Conservation (phyloP, 2,888 invertebrate species). For the Glaucopsyche alexis region DNA sequence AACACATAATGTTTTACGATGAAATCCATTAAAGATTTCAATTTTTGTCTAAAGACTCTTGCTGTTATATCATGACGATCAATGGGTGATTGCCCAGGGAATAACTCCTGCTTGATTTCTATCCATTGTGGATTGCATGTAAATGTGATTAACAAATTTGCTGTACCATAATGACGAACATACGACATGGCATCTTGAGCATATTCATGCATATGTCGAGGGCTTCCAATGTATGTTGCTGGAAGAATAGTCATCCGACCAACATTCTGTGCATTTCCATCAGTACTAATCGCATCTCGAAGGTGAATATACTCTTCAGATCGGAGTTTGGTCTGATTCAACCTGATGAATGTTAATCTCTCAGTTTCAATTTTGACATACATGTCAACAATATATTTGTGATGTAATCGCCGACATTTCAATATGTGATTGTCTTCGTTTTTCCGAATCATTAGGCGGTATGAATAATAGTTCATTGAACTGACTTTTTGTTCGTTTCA, state of each 20-base stretch:
- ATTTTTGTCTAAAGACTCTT: no score
- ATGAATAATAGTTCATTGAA: slow-evolving; percentile 40
- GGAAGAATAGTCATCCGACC: slow-evolving; percentile 46
- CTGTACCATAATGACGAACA: slow-evolving; percentile 48
- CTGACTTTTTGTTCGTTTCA: slow-evolving; percentile 36
- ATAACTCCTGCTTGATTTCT: slow-evolving; percentile 43
- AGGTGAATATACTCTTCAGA: slow-evolving; percentile 41
- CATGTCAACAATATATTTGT: slow-evolving; percentile 38
- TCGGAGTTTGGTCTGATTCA: slow-evolving; percentile 38
- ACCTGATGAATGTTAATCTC: slow-evolving; percentile 37
- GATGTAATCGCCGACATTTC: slow-evolving; percentile 37
- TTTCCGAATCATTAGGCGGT: slow-evolving; percentile 40
- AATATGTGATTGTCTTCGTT: slow-evolving; percentile 38
- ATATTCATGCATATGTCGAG: slow-evolving; percentile 44
- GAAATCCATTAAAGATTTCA: slow-evolving; percentile 40
- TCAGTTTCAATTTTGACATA: slow-evolving; percentile 32
- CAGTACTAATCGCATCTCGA: slow-evolving; percentile 40
- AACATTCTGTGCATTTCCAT: no score
- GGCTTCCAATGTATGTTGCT: slow-evolving; percentile 43
- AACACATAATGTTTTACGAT: slow-evolving; percentile 39
- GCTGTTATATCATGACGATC: no score
- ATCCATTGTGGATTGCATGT: slow-evolving; percentile 45
- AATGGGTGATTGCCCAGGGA: slow-evolving; percentile 38
- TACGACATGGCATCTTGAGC: slow-evolving; percentile 47
- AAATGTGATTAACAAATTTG: slow-evolving; percentile 44